Conservation (phyloP, 2,888 invertebrate genomes). For the Palloptera scutellata region DNA sequence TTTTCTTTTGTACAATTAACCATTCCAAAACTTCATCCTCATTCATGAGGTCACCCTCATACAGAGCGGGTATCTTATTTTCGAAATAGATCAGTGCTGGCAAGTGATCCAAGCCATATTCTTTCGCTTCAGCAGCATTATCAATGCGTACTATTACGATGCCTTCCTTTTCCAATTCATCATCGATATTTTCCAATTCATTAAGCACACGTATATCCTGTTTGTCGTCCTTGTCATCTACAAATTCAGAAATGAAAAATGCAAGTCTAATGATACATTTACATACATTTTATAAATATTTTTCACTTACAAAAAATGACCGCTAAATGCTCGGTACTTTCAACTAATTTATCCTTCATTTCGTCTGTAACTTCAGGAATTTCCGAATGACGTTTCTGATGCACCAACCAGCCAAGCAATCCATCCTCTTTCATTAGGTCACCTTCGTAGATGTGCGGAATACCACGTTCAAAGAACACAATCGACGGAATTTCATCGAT, state of each 20-base stretch:
- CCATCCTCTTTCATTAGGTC: conserved; percentile 91
- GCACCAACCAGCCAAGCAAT: conserved; percentile 86
- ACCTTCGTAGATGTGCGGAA: conserved; percentile 80
- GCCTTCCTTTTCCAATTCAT: conserved; percentile 87
- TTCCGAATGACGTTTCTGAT: conserved; percentile 89
- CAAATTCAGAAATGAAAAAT: not conserved
- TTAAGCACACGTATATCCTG: conserved; percentile 87
- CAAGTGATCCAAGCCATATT: conserved; percentile 88
- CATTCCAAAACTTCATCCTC: conserved; percentile 92
- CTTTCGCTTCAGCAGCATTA: conserved; percentile 88
- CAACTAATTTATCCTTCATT: conserved; percentile 91
- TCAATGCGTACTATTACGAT: conserved; percentile 91
- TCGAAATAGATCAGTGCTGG: conserved; percentile 85
- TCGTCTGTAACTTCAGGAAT: conserved; percentile 92
- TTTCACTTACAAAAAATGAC: conserved; percentile 86
- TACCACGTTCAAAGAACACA: conserved; percentile 78
- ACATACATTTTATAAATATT: not conserved
- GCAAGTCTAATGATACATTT: not conserved
- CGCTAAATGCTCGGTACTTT: conserved; percentile 80
- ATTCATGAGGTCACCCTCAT: conserved; percentile 90
- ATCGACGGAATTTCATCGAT: conserved; percentile 84
- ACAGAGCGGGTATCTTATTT: conserved; percentile 88
- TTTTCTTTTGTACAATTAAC: conserved; percentile 83
- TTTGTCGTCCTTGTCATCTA: conserved; percentile 89
- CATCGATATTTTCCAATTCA: conserved; percentile 91